These are phyloP conservation scores for Odontamblyopus rebecca DNA, from an alignment of 2,797 vertebrate species.

Conservation along the genomic window DNA sequence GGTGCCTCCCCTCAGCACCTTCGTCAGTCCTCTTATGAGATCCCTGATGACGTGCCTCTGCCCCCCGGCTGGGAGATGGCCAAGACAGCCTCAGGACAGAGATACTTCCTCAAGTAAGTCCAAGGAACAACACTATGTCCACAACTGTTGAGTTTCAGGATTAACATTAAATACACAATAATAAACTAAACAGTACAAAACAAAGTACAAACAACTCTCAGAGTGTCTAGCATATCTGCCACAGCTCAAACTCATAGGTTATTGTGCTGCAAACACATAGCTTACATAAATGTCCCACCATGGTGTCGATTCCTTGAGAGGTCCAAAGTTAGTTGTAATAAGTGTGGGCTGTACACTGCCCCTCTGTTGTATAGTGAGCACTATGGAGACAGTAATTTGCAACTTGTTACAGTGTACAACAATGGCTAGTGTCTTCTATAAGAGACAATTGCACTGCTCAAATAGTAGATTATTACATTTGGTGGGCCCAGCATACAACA, in stretches of 20 bases:
- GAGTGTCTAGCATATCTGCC: not conserved
- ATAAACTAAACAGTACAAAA: not conserved
- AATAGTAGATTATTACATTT: slow-evolving; percentile 66
- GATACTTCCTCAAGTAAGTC: slow-evolving; percentile 99
- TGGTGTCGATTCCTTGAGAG: not conserved
- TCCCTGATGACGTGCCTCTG: slow-evolving; percentile 92
- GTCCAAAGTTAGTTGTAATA: slow-evolving; percentile 7
- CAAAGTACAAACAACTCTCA: too few relatives aligned
- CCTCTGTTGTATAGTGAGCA: slow-evolving; percentile 24
- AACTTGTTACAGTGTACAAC: slow-evolving; percentile 45
- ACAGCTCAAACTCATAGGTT: not conserved
- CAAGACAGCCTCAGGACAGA: slow-evolving; percentile 94
- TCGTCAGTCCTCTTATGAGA: slow-evolving; percentile 95
- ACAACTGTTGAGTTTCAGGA: not conserved
- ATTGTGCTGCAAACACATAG: not conserved
- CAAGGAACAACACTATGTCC: not conserved
- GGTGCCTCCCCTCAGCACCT: slow-evolving; percentile 88
- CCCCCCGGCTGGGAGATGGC: slow-evolving; percentile 99
- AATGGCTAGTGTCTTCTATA: slow-evolving; percentile 35
- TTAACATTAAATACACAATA: not conserved
- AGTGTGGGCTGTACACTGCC: slow-evolving; percentile 5
- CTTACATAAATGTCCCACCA: not conserved
- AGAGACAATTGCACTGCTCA: slow-evolving; percentile 59
- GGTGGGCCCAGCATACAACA: slow-evolving; percentile 67
- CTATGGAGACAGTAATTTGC: slow-evolving; percentile 42